Base-by-base conservation (phyloP, 2,888 invertebrate genomes). In the Apoda limacodes region DNA sequence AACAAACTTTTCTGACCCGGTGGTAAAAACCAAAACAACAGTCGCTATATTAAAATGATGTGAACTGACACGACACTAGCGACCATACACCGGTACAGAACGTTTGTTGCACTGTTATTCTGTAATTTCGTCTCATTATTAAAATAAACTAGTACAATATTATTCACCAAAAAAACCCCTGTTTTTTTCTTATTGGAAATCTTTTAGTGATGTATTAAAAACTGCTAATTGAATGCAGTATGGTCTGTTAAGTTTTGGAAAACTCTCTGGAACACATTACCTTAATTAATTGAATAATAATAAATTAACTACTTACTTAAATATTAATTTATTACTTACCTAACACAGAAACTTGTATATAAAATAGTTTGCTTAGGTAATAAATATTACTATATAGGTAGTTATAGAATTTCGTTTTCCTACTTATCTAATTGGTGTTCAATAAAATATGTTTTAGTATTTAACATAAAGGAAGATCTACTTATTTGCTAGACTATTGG, bases 391-490 rank as follows among this genome's bases (percentile, higher is more conserved):
- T 46, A 36, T 30, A 45, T 45, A 45, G 47, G 42, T 51, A 48
- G 40, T 34, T 46, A 40, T 47, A 50, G 46, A 58, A 55, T 52
- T 54, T 55, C 36, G 45, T 48, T 61, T 60, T 58, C 65, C 62
- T 70, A 69, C 60, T 58, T 60, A 62, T 50, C 69, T 75, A 72
- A 45, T 72, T 72, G 75, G 74, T 74, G 75, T 74, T 72, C 55
- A 57, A 60, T 69, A 62, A 48, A 68, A 68, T 68, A 65, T 68
- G 64, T 63, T 60, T 55, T 62, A 52, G 57, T 58, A 17, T n/a
- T n/a, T n/a, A n/a, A n/a, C n/a, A n/a, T n/a, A n/a, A n/a, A n/a
- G n/a, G n/a, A n/a, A n/a, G n/a, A n/a, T n/a, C n/a, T n/a, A n/a
- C n/a, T n/a, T n/a, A n/a, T n/a, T n/a, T n/a, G n/a, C n/a, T n/a